Evolutionary conservation across 2,888 invertebrate genomes (phyloP).

Genomic region (Empis stercorea): DNA sequence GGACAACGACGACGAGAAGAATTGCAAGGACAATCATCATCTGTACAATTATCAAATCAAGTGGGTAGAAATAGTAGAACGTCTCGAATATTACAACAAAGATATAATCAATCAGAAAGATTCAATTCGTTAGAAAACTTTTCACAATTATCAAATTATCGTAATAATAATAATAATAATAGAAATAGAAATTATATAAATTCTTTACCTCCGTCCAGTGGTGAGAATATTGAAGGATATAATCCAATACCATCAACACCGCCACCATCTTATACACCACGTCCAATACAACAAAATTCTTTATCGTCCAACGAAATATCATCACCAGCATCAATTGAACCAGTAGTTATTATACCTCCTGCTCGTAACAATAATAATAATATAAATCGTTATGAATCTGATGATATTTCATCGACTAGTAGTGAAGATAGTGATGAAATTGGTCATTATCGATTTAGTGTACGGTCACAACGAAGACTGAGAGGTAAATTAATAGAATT

Average conservation of each 20-base stretch:
- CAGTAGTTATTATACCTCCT: slow-evolving; percentile 4
- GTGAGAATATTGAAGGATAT: slow-evolving; percentile 3
- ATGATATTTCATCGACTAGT: slow-evolving; percentile 7
- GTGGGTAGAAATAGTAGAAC: no score
- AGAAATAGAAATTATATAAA: no score
- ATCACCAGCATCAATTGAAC: slow-evolving; percentile 7
- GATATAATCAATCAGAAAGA: no score
- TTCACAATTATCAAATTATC: no score
- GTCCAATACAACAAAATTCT: slow-evolving; percentile 7
- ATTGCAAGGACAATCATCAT: no score
- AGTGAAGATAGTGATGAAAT: not conserved
- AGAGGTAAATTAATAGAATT: not conserved
- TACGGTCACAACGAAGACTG: no score
- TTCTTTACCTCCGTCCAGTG: no score
- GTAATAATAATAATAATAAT: no score
- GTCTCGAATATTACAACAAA: no score
- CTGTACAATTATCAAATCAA: no score
- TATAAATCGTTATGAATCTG: slow-evolving; percentile 11
- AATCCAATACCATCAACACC: slow-evolving; percentile 26
- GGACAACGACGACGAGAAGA: no score
- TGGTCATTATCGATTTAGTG: not conserved
- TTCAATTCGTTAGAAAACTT: no score
- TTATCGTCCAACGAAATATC: slow-evolving; percentile 6
- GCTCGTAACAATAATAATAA: slow-evolving; percentile 10
- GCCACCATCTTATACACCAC: slow-evolving; percentile 28